Percentiles rank a stretch among this genome's conserved stretches.
Conservation (phyloP, 2,888 invertebrate genomes). For the Celastrina argiolus region DNA sequence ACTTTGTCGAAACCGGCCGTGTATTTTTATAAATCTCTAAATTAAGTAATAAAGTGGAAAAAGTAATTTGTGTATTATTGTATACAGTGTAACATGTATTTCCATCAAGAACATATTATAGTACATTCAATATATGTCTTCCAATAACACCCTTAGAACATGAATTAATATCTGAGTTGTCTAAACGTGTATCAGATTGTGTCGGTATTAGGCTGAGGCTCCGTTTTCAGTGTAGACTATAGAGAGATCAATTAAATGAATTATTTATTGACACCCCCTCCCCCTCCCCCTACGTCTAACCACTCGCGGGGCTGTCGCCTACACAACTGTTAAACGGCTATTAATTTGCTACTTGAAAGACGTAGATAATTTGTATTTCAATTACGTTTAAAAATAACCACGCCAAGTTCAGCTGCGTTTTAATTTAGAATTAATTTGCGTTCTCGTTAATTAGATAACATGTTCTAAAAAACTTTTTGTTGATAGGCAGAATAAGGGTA, state of each 20-base stretch:
- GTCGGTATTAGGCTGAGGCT: neutral
- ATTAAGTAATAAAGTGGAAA: no score
- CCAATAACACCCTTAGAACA: no score
- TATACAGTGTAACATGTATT: no score
- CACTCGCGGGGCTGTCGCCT: neutral
- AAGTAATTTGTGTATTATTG: no score
- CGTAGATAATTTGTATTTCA: neutral
- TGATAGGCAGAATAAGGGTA: no score
- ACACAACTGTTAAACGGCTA: neutral
- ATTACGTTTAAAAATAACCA: neutral
- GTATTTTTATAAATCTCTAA: no score
- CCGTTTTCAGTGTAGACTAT: neutral
- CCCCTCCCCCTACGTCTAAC: neutral
- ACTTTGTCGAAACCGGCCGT: no score
- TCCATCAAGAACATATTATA: no score
- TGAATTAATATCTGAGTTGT: neutral
- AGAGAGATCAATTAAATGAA: neutral
- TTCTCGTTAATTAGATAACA: neutral
- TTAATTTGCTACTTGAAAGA: neutral
- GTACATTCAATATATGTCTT: no score
- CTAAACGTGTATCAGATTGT: neutral
- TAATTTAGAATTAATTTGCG: neutral
- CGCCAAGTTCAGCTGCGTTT: no score
- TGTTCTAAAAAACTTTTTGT: no score
- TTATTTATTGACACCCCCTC: slow-evolving; percentile 4